Evolutionary conservation across 2,797 vertebrate species (phyloP).

Genomic region (Acanthopagrus latus): DNA sequence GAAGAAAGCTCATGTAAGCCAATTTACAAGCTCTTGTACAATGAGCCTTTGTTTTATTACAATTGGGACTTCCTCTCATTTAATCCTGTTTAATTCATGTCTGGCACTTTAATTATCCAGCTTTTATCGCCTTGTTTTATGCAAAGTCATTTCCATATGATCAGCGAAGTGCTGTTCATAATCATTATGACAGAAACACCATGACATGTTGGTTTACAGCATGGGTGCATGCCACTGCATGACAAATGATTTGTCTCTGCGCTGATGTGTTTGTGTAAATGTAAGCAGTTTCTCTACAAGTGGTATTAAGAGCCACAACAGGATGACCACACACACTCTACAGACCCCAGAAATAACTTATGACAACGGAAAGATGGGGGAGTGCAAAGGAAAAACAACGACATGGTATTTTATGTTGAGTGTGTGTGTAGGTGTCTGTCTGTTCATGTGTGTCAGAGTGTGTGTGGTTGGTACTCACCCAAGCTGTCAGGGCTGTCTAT

Average conservation of each 20-base stretch:
- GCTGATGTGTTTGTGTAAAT: not conserved
- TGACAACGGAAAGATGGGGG: slow-evolving; percentile 22
- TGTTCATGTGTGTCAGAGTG: not conserved
- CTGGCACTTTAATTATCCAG: slow-evolving; percentile 28
- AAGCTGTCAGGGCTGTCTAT: slow-evolving; percentile 99
- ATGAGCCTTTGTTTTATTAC: slow-evolving; percentile 32
- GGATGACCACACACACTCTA: slow-evolving; percentile 21
- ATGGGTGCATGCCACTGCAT: not conserved
- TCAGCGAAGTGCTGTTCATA: slow-evolving; percentile 22
- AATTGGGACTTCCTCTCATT: slow-evolving; percentile 21
- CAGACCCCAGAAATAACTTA: slow-evolving; percentile 30
- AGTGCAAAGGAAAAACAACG: not conserved
- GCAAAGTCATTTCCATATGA: slow-evolving; percentile 36
- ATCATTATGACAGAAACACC: slow-evolving; percentile 10
- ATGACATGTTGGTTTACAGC: slow-evolving; percentile 15
- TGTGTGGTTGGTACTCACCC: slow-evolving; percentile 85
- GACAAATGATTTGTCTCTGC: slow-evolving; percentile 9
- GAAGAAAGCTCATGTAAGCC: not conserved
- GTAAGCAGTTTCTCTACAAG: slow-evolving; percentile 24
- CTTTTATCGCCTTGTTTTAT: slow-evolving; percentile 35
- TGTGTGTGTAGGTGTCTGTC: not conserved
- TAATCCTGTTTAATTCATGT: slow-evolving; percentile 17
- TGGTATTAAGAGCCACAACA: slow-evolving; percentile 14
- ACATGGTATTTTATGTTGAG: not conserved
- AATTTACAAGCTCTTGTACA: not conserved